Base-by-base conservation (phyloP, 2,113 vertebrate species). In the Tachycineta bicolor region DNA sequence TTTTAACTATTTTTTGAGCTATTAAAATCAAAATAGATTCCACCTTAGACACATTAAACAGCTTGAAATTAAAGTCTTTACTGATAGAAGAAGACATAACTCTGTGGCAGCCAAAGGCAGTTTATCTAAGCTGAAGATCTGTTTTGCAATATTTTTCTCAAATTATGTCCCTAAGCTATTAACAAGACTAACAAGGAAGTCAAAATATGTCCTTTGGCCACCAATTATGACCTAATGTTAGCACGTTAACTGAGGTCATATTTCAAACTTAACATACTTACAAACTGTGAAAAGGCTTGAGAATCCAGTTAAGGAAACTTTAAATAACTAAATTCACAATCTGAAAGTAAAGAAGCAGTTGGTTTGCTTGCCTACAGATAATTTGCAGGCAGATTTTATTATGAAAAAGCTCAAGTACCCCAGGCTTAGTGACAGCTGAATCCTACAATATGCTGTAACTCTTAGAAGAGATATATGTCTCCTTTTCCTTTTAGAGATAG, bases 231-330 rank as follows among this genome's bases (percentile, higher is more conserved):
- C 60, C 71, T 83, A 63, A 77, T 49, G n/a, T 25, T 34, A n/a
- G 52, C 33, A 28, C 4, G 0, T 13, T 80, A 80, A 73, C 58
- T 55, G 65, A 75, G 86, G n/a, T 21, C 29, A 2, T 78, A 37
- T 81, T 94, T 92, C 34, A 63, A 80, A 74, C 11, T 25, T 8
- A 80, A 63, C 25, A 9, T 49, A 68, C 49, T 73, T 82, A 55
- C 8, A 88, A 88, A 67, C 46, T 68, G 18, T 59, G 75, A 90
- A 90, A 94, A 75, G 33, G 4, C 31, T 63, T 67, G 26, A 83
- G 64, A 94, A 95, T 71, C 33, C 34, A 83, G 37, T 81, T 83
- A 90, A 83, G 41, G 21, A 94, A 94, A 82, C 44, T 88, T 88
- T 29, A 83, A 95, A 96, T 83, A 2, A 78, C 76, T 88, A 87